phyloP scores from a whole-genome alignment of 2,888 invertebrate genomes.

The Anticlea derivata region DNA sequence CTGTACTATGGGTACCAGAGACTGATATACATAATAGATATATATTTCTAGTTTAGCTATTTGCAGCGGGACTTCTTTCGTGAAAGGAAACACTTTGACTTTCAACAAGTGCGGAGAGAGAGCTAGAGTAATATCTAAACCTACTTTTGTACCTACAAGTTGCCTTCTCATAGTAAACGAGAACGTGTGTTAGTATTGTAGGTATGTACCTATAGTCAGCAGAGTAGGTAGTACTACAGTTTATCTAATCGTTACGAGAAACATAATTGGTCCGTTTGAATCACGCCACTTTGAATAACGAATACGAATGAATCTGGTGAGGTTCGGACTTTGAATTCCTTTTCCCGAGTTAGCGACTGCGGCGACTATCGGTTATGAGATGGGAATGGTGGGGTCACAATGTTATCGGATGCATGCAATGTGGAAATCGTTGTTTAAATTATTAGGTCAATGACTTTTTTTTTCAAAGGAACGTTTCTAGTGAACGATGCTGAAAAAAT shows the following conservation, averaged over 20 bases:
- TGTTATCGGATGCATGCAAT: slow-evolving; percentile 31
- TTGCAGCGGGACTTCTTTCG: too few species aligned
- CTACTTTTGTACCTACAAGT: too few species aligned
- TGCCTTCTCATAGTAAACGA: not conserved
- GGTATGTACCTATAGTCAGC: not conserved
- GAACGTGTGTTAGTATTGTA: slow-evolving; percentile 2
- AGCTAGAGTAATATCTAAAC: too few species aligned
- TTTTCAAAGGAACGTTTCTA: not conserved
- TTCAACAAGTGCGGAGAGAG: too few species aligned
- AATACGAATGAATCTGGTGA: slow-evolving; percentile 55
- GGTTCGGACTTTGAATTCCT: slow-evolving; percentile 59
- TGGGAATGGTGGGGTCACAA: slow-evolving; percentile 27
- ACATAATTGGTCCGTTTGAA: slow-evolving; percentile 67
- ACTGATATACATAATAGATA: too few species aligned
- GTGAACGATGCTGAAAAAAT: too few species aligned
- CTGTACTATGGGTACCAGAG: too few species aligned
- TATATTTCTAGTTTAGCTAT: too few species aligned
- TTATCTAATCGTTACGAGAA: slow-evolving; percentile 68
- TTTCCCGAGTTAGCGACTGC: slow-evolving; percentile 31
- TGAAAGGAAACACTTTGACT: too few species aligned
- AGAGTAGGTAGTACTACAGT: slow-evolving; percentile 27
- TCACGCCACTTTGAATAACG: slow-evolving; percentile 75
- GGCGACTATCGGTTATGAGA: slow-evolving; percentile 24
- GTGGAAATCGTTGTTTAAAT: slow-evolving; percentile 23
- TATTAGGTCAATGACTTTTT: slow-evolving; percentile 34